A percentile compares a stretch with the other conserved stretches of the same genome.
These are phyloP conservation scores for Pimpla rufipes DNA, from an alignment of 2,888 invertebrate species.

Conservation along the genomic window DNA sequence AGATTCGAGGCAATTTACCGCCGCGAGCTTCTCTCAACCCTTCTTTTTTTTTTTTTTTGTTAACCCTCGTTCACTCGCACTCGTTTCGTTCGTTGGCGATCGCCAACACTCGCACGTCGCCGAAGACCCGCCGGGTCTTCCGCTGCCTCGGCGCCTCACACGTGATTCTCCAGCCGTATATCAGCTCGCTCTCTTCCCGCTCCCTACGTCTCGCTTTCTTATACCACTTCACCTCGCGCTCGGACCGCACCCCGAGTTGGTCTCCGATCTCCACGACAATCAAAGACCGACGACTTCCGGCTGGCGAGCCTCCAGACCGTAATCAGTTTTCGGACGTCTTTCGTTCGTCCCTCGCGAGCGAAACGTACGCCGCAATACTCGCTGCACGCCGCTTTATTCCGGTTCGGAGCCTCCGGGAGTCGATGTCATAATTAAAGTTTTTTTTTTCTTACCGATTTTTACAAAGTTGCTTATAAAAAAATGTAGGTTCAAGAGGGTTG, in stretches of 20 bases:
- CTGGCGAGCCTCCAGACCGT: slow-evolving; percentile 75
- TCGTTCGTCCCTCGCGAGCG: slow-evolving; percentile 49
- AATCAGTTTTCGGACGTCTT: slow-evolving; percentile 75
- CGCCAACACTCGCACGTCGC: slow-evolving; percentile 40
- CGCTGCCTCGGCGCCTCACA: slow-evolving; percentile 20
- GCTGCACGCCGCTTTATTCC: background rate
- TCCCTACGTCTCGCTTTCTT: background rate
- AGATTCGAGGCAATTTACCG: slow-evolving; percentile 56
- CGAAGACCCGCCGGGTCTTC: slow-evolving; percentile 41
- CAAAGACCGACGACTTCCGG: slow-evolving; percentile 74
- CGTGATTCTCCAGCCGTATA: slow-evolving; percentile 51
- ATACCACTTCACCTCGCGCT: slow-evolving; percentile 2
- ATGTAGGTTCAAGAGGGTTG: too few species aligned
- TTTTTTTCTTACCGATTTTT: slow-evolving; percentile 1
- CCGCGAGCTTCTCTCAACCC: slow-evolving; percentile 29
- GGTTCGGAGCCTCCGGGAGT: background rate
- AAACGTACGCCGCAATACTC: background rate
- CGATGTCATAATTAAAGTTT: slow-evolving; percentile 31
- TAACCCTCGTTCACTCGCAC: slow-evolving; percentile 47
- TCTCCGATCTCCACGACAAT: slow-evolving; percentile 67
- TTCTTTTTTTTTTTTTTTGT: slow-evolving; percentile 11
- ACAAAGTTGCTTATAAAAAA: too few species aligned
- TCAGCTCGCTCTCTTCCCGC: slow-evolving; percentile 40
- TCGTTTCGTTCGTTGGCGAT: slow-evolving; percentile 36
- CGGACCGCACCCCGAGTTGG: slow-evolving; percentile 48